phyloP scores from a whole-genome alignment of 2,888 invertebrate genomes.

The Sphinx pinastri region DNA sequence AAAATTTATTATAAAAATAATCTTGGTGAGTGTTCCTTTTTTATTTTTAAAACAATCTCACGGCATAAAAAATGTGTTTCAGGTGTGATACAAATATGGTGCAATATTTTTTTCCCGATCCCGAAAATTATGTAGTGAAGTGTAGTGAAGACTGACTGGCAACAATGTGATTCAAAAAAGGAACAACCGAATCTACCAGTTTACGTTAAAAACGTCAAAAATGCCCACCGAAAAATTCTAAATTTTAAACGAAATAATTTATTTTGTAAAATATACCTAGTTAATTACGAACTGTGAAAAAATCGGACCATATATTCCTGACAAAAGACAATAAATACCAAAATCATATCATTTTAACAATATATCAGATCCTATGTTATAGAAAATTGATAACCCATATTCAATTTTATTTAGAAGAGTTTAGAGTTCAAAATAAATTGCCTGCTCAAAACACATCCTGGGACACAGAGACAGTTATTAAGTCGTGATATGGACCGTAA shows the following conservation, averaged over 20 bases:
- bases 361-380: slow-evolving; percentile 15
- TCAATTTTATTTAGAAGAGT: neutral
- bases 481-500: slow-evolving; percentile 11
- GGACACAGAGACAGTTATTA: slow-evolving; percentile 16
- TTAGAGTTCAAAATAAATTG: slow-evolving; percentile 8
- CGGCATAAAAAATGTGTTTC: neutral
- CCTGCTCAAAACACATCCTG: neutral
- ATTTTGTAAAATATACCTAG: slow-evolving; percentile 15
- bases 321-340: slow-evolving; percentile 27
- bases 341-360: slow-evolving; percentile 26
- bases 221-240: slow-evolving; percentile 8
- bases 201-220: neutral
- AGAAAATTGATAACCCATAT: slow-evolving; percentile 1
- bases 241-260: slow-evolving; percentile 8
- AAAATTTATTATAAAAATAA: too few relatives aligned
- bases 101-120: slow-evolving; percentile 9
- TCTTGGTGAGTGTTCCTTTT: too few relatives aligned
- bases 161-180: slow-evolving; percentile 9
- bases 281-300: neutral
- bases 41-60: slow-evolving; percentile 5
- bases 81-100: slow-evolving; percentile 3
- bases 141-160: slow-evolving; percentile 17
- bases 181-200: neutral
- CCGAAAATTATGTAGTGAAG: neutral
- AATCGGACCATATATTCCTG: slow-evolving; percentile 17